These are phyloP conservation scores for Coenonympha glycerion DNA, from an alignment of 2,888 invertebrate genomes.

Conservation along the genomic window DNA sequence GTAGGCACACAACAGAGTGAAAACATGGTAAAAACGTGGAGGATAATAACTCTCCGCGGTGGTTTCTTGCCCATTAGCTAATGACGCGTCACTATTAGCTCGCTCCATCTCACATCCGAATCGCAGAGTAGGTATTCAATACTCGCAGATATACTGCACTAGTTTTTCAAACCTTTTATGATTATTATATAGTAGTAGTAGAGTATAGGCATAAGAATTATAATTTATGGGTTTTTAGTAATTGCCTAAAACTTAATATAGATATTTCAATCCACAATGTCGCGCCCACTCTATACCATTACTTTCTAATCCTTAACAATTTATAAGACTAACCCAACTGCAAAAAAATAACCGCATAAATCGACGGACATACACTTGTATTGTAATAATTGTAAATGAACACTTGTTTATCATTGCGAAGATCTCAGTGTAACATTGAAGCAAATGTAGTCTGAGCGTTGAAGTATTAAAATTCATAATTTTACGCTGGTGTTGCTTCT, in stretches of 20 bases:
- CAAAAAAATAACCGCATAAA: too few species aligned
- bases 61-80: slow-evolving; percentile 40
- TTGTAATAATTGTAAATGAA: slow-evolving; percentile 5
- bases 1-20: slow-evolving; percentile 2
- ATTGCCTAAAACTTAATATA: too few species aligned
- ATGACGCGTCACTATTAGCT: slow-evolving; percentile 36
- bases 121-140: background rate
- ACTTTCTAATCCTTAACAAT: too few species aligned
- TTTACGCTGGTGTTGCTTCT: slow-evolving; percentile 4
- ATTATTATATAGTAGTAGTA: too few species aligned
- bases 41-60: slow-evolving; percentile 24
- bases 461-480: slow-evolving; percentile 16
- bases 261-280: too few species aligned
- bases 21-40: slow-evolving; percentile 5
- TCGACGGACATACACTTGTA: too few species aligned
- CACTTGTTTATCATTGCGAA: slow-evolving; percentile 5
- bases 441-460: too few species aligned
- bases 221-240: too few species aligned
- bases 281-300: too few species aligned
- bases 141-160: background rate
- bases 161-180: too few species aligned
- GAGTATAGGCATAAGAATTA: too few species aligned
- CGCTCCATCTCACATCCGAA: slow-evolving; percentile 12
- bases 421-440: slow-evolving; percentile 2
- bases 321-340: too few species aligned